Evolutionary conservation across 2,888 invertebrate species (phyloP).

Genomic region (Parnassius glacialis): DNA sequence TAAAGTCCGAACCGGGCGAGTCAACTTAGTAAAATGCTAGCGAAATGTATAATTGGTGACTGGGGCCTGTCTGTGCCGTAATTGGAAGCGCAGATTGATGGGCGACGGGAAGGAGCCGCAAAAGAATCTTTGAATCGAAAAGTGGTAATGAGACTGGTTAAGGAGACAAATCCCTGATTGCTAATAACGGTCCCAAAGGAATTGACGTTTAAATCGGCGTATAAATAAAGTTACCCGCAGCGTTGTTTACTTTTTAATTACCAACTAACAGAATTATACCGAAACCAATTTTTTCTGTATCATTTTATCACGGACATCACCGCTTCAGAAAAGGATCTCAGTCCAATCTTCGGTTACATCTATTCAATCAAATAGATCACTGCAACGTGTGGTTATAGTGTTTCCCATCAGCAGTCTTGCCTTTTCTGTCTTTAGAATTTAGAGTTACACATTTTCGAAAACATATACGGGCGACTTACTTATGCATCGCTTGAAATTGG

Average conservation of each 20-base stretch:
- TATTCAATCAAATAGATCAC: too few species aligned
- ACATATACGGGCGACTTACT: too few species aligned
- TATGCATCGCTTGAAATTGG: too few species aligned
- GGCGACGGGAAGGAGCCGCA: constrained; percentile 26
- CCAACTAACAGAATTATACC: neutral
- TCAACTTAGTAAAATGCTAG: constrained; percentile 19
- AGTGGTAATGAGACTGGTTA: constrained; percentile 45
- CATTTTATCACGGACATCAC: too few species aligned
- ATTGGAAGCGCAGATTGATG: constrained; percentile 37
- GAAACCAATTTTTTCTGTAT: neutral
- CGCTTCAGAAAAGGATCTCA: too few species aligned
- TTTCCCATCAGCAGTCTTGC: too few species aligned
- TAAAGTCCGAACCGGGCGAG: constrained; percentile 12
- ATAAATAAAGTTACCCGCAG: constrained; percentile 9
- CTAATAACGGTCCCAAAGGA: constrained; percentile 9
- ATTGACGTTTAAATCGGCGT: constrained; percentile 14
- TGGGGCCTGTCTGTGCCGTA: constrained; percentile 25
- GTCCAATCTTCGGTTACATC: too few species aligned
- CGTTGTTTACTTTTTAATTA: constrained; percentile 1
- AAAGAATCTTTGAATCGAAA: constrained; percentile 41
- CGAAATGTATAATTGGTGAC: constrained; percentile 19
- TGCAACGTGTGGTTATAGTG: too few species aligned
- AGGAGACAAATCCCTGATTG: constrained; percentile 22
- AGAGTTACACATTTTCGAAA: too few species aligned
- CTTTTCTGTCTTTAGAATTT: too few species aligned